Evolutionary conservation across 2,113 vertebrate species (phyloP), one percentile per base, ranked within the genome.

Genomic region (Esox niger): DNA sequence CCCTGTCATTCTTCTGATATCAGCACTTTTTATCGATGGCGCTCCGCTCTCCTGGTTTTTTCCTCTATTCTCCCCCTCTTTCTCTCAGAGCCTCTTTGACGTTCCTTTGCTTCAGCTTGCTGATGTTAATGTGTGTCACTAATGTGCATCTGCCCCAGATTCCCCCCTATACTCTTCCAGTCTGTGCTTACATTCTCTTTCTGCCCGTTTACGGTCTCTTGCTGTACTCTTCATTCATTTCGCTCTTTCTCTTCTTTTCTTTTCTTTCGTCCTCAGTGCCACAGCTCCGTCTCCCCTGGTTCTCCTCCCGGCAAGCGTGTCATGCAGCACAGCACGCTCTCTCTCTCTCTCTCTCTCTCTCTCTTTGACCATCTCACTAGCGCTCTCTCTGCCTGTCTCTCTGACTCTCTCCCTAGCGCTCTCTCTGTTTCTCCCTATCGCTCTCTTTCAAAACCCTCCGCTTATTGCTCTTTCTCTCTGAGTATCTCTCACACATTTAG

Each of bases 111-210:
- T 68, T 58, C 47, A 6, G 46, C 31, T 64, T 73, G 64, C 52
- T 2, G 71, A 78, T 78, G 38, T 75, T 77, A 78, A 71, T 58
- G 46, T 31, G 26, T 81, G 74, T 69, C 69, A 75, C 76, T 81
- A 69, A 83, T 74, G n/a, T 78, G 66, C 60, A 35, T 55, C 57
- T 82, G 75, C 61, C 73, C 82, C 84, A 79, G 70, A 75, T 83
- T 78, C 70, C 2, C 29, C 49, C 69, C 62, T 74, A 52, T 47
- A 20, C 27, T 43, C 64, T 56, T 27, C 26, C 63, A 31, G 20
- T 60, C 30, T 73, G 26, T 32, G 69, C 55, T 25, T 70, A 29
- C 66, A 71, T 70, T 66, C 56, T 66, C 35, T 66, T 30, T 25
- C 26, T 47, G 30, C 25, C 17, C 27, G 33, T 29, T 26, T 13